A percentile compares a stretch with the other conserved stretches of the same genome.
Evolutionary conservation across 2,888 invertebrate species (phyloP).

Genomic region (Tipula vernalis): DNA sequence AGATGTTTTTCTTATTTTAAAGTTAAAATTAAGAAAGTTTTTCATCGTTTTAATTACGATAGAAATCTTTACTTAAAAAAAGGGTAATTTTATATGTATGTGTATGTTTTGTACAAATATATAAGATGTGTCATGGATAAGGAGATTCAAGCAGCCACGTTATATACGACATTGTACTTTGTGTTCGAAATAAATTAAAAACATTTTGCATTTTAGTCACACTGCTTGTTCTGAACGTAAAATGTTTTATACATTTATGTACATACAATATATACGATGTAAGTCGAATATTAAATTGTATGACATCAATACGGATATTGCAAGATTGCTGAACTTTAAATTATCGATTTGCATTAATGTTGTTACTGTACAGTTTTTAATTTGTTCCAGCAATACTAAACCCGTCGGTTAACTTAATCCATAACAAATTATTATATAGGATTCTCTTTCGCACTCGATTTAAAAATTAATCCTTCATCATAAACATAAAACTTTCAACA

Average conservation of each 20-base stretch:
- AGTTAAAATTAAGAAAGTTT: constrained; percentile 4
- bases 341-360: too few species aligned
- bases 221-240: background rate
- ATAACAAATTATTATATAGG: too few species aligned
- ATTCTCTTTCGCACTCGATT: background rate
- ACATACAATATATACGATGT: background rate
- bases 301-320: background rate
- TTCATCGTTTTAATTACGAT: background rate
- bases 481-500: background rate
- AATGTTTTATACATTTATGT: background rate
- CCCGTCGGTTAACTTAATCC: background rate
- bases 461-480: background rate
- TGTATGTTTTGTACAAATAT: background rate
- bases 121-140: background rate
- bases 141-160: background rate
- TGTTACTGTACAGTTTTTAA: too few species aligned
- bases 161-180: too few species aligned
- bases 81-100: background rate
- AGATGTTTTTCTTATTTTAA: background rate
- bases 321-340: background rate
- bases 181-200: background rate
- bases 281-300: background rate
- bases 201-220: background rate
- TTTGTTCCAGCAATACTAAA: background rate
- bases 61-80: background rate